Evolutionary conservation across 2,888 invertebrate species (phyloP), one percentile per base, ranked within the genome.

Genomic region (Chaitophorus viminalis): DNA sequence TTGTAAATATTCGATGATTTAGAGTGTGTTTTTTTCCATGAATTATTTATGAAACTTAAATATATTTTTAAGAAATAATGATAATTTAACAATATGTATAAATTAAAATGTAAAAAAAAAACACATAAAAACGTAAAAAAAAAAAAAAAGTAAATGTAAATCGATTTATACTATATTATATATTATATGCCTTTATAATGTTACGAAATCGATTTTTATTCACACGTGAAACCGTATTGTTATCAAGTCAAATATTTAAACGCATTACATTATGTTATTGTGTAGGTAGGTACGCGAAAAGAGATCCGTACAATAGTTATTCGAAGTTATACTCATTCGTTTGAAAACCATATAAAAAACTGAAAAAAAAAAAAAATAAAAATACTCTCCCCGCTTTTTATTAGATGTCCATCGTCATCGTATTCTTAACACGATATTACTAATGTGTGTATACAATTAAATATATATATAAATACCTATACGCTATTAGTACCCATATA

Each of bases 231-330:
- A 72, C 31, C 76, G 8, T 68, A 68, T 77, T 85, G 84, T 85
- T 85, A 85, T 85, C 25, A 33, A 77, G 33, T 85, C 52, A 85
- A 77, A 85, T 85, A 77, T 85, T 68, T 85, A 85, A 76, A 72
- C 36, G 75, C 46, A 31, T 60, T 60, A 8, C 52, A 46, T 46
- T 14, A 25, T 60, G 25, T 75, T n/a, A n/a, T n/a, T n/a, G n/a
- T n/a, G n/a, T n/a, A n/a, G n/a, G 72, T 60, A 60, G 25, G 60
- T 60, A 60, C 60, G 60, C 21, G 11, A 11, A 60, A 60, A 18
- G 6, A 21, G 21, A 25, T 60, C 60, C 21, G 60, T 60, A 60
- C 60, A 60, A 60, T n/a, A n/a, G 21, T 60, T 60, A 60, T 21
- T 60, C 60, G 6, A 60, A 60, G 5, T 60, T 25, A 5, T 54